Evolutionary conservation across 2,888 invertebrate species (phyloP).

Genomic region (Drosophila diplacantha): DNA sequence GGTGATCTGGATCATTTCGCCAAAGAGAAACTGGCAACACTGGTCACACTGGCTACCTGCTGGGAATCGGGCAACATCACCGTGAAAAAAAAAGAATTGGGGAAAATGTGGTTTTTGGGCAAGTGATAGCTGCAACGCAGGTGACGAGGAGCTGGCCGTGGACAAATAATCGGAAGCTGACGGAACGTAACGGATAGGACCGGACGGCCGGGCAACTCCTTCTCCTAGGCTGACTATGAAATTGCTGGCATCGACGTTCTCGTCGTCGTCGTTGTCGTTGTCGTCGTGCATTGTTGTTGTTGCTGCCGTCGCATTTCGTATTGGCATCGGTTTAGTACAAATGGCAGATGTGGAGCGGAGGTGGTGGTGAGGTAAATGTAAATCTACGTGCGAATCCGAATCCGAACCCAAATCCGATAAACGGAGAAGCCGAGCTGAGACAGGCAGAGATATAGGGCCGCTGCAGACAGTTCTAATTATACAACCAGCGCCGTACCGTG

Average conservation of each 20-base stretch:
- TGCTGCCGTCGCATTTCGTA: constrained; percentile 56
- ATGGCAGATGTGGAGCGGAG: constrained; percentile 24
- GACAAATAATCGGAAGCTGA: constrained; percentile 29
- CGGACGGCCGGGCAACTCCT: constrained; percentile 39
- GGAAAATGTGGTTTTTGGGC: constrained; percentile 56
- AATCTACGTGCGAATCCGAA: constrained; percentile 56
- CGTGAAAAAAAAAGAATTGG: constrained; percentile 48
- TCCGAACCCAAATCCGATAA: constrained; percentile 17
- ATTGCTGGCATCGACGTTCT: constrained; percentile 37
- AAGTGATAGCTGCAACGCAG: constrained; percentile 36
- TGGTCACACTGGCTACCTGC: constrained; percentile 20
- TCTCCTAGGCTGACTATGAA: constrained; percentile 25
- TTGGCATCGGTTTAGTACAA: constrained; percentile 43
- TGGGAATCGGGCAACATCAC: constrained; percentile 54
- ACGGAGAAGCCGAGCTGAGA: constrained; percentile 41
- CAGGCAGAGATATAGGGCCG: constrained; percentile 39
- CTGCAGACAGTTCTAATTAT: constrained; percentile 61
- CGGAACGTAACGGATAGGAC: constrained; percentile 2
- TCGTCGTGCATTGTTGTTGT: constrained; percentile 34
- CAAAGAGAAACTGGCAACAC: not conserved
- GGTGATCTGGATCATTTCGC: not conserved
- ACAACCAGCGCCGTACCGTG: constrained; percentile 59
- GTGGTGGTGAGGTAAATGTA: constrained; percentile 45
- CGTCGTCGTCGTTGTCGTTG: constrained; percentile 8
- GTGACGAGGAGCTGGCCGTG: constrained; percentile 23